Conservation (phyloP, 2,888 invertebrate species). For the Nipponacmea schrenckii region DNA sequence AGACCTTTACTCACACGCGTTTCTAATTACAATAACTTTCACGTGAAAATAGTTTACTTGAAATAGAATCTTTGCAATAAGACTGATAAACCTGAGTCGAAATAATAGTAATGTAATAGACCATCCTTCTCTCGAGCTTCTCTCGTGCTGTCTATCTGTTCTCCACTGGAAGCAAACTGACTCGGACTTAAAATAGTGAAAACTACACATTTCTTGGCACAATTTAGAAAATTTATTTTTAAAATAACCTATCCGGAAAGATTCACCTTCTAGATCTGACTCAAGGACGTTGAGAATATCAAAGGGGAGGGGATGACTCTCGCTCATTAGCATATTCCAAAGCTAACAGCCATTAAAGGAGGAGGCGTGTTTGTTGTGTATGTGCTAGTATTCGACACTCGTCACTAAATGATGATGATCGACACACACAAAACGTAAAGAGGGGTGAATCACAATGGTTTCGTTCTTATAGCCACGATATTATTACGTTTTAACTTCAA, state of each 20-base stretch:
- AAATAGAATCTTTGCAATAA: no score
- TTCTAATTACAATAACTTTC: constrained; percentile 6
- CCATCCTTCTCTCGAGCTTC: no score
- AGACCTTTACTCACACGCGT: not conserved
- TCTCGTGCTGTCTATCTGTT: no score
- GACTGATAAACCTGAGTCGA: no score
- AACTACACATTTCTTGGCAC: not conserved
- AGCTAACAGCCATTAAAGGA: constrained; percentile 20
- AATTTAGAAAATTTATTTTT: not conserved
- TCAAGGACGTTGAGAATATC: constrained; percentile 6
- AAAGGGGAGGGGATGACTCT: constrained; percentile 15
- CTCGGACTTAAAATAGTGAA: no score
- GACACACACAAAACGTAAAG: no score
- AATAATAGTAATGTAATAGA: no score
- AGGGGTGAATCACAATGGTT: constrained; percentile 21
- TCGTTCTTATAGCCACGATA: constrained; percentile 6
- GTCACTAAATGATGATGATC: no score
- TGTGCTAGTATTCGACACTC: constrained; percentile 3
- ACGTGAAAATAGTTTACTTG: constrained; percentile 1
- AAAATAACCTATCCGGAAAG: not conserved
- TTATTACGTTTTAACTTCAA: not conserved
- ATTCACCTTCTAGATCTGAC: not conserved
- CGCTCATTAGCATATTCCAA: constrained; percentile 23
- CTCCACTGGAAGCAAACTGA: no score
- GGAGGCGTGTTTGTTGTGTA: constrained; percentile 15